Conservation (phyloP, 2,888 invertebrate species). For the Beris chalybata region DNA sequence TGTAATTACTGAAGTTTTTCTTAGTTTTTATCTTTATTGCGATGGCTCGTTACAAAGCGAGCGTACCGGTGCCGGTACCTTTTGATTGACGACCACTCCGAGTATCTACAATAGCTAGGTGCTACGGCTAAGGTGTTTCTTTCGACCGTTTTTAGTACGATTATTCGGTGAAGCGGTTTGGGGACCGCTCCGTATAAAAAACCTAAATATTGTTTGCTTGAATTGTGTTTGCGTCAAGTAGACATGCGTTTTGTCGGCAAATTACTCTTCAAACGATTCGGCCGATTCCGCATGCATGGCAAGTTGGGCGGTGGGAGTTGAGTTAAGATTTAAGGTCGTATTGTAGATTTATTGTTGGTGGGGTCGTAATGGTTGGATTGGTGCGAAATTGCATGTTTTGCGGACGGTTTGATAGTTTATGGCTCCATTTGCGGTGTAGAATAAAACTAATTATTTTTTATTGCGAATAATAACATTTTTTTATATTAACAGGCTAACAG, state of each 20-base stretch:
- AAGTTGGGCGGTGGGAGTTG: constrained; percentile 14
- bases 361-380: constrained; percentile 1
- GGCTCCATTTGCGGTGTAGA: too few relatives aligned
- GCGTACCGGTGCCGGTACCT: constrained; percentile 15
- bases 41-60: constrained; percentile 22
- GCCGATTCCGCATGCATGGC: background rate
- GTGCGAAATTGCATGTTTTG: too few relatives aligned
- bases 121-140: constrained; percentile 6
- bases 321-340: constrained; percentile 29
- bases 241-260: constrained; percentile 30
- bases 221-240: constrained; percentile 29
- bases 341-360: constrained; percentile 13
- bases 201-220: constrained; percentile 25
- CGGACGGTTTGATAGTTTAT: too few relatives aligned
- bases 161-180: constrained; percentile 19
- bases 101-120: constrained; percentile 17
- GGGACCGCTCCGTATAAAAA: constrained; percentile 7
- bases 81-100: constrained; percentile 29
- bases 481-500: too few relatives aligned
- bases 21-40: constrained; percentile 25
- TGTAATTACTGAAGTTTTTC: constrained; percentile 13
- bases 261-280: constrained; percentile 15
- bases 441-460: too few relatives aligned
- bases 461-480: too few relatives aligned
- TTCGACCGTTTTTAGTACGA: constrained; percentile 5